Conservation (phyloP, 2,888 invertebrate genomes). For the Ceraclea dissimilis region DNA sequence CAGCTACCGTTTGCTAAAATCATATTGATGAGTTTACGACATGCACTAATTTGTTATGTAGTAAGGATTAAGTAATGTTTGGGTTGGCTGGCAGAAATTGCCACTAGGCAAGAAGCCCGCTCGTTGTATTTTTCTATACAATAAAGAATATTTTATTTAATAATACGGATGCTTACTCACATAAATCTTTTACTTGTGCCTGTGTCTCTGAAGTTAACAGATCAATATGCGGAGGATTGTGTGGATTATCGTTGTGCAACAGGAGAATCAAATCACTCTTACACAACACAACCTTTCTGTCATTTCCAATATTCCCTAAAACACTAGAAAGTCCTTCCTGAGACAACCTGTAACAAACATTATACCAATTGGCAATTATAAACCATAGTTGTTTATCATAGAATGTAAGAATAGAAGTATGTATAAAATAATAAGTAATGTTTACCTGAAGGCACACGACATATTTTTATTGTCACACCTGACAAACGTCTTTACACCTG, state of each 20-base stretch:
- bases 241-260: slow-evolving; percentile 71
- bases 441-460: slow-evolving; percentile 69
- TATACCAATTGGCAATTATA: not conserved
- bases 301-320: slow-evolving; percentile 58
- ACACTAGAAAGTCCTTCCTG: slow-evolving; percentile 83
- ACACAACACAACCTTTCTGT: slow-evolving; percentile 60
- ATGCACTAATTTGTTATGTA: no score
- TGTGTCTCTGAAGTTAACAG: slow-evolving; percentile 61
- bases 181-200: slow-evolving; percentile 57
- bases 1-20: slow-evolving; percentile 64
- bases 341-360: slow-evolving; percentile 54
- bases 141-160: no score
- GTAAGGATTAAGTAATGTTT: no score
- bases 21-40: not conserved
- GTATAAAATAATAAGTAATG: no score
- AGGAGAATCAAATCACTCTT: slow-evolving; percentile 72
- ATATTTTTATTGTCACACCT: slow-evolving; percentile 88
- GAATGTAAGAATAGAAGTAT: not conserved
- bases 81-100: no score
- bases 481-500: slow-evolving; percentile 91
- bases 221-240: slow-evolving; percentile 67
- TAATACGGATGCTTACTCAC: no score
- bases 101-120: no score
- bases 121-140: no score
- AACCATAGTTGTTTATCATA: no score